Percentiles rank a stretch among this genome's conserved stretches.
phyloP scores from a whole-genome alignment of 2,888 invertebrate genomes.

The Phrixothrix hirtus region DNA sequence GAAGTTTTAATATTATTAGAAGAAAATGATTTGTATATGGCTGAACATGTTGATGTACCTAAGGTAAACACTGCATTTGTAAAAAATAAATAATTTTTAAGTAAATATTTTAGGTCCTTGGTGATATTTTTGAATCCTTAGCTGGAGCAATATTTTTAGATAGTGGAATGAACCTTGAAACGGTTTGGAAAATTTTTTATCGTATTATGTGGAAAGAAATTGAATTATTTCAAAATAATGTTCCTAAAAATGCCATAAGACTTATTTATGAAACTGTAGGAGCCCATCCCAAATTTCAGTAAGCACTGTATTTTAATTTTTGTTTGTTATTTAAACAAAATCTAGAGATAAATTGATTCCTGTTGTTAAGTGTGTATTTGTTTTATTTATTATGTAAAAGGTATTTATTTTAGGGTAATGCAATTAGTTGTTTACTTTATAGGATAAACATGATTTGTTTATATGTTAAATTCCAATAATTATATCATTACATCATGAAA shows the following conservation, averaged over 20 bases:
- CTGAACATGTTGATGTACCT: constrained; percentile 87
- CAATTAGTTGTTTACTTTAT: too few relatives aligned
- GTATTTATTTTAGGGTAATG: too few relatives aligned
- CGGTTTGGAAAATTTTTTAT: constrained; percentile 83
- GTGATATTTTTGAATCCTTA: constrained; percentile 91
- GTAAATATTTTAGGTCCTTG: constrained; percentile 72
- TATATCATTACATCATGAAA: too few relatives aligned
- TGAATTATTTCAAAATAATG: constrained; percentile 74
- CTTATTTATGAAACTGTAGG: constrained; percentile 81
- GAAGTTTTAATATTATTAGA: constrained; percentile 69
- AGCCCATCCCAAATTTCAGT: constrained; percentile 76
- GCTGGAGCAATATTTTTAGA: constrained; percentile 92
- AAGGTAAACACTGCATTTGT: too few relatives aligned
- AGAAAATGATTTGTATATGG: constrained; percentile 61
- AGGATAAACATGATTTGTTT: too few relatives aligned
- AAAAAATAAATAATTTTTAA: too few relatives aligned
- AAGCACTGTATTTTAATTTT: constrained; percentile 49
- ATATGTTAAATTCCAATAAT: too few relatives aligned
- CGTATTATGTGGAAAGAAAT: constrained; percentile 86
- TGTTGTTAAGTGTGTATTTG: too few relatives aligned
- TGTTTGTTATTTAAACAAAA: not conserved
- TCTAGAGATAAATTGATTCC: too few relatives aligned
- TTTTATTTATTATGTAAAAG: too few relatives aligned
- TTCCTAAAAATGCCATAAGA: constrained; percentile 91
- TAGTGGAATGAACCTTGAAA: constrained; percentile 69